phyloP scores from a whole-genome alignment of 2,797 vertebrate species.

The Clarias laeviceps region DNA sequence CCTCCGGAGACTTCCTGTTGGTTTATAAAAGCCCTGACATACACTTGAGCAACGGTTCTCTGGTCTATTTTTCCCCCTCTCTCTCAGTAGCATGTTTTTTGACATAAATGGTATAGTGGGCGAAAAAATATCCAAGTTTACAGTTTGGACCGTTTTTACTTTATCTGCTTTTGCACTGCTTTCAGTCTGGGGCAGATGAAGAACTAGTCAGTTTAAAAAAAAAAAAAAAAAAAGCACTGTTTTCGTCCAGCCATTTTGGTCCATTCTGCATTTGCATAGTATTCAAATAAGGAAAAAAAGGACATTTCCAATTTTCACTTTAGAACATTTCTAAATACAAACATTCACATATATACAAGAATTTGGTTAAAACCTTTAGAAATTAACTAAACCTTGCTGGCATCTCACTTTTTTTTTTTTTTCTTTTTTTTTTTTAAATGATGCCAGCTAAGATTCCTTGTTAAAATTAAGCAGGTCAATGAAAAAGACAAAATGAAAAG shows the following conservation, averaged over 20 bases:
- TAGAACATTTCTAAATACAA: background rate
- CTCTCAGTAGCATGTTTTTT: background rate
- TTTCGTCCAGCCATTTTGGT: background rate
- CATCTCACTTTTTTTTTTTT: background rate
- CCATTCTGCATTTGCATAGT: background rate
- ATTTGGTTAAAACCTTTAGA: background rate
- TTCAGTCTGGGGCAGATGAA: background rate
- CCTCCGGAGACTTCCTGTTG: too few species aligned
- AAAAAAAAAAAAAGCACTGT: background rate
- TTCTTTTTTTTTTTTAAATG: background rate
- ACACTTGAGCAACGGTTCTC: background rate
- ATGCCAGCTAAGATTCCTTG: background rate
- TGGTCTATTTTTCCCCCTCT: background rate
- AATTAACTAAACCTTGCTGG: background rate
- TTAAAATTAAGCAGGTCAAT: constrained; percentile 5
- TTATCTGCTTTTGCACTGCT: background rate
- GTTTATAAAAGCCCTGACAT: background rate
- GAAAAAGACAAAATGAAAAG: constrained; percentile 6
- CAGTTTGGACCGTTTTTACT: background rate
- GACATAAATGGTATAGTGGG: background rate
- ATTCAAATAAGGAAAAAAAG: background rate
- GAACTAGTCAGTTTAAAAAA: background rate
- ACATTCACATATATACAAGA: too few species aligned
- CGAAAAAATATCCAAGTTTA: background rate
- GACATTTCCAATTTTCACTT: background rate